Conservation (phyloP, 64 coral and sea anemone species). For the Porites australiensis region DNA sequence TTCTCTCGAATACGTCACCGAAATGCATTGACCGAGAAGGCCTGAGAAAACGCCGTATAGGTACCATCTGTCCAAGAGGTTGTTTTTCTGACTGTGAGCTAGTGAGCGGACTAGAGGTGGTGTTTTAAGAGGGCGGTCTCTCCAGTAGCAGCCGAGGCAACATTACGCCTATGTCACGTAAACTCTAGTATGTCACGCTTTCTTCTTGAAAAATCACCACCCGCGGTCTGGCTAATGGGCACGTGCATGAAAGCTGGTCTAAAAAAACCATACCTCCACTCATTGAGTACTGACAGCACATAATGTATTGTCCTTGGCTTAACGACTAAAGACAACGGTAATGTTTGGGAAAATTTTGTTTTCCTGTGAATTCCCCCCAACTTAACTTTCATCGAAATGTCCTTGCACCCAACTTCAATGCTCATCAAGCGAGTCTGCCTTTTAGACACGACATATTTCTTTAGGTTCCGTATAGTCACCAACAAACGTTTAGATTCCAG, state of each 20-base stretch:
- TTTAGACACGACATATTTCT: slow-evolving; percentile 27
- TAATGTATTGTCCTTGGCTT: slow-evolving; percentile 81
- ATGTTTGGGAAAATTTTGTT: slow-evolving; percentile 53
- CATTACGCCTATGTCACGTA: not conserved
- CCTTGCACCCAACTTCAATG: slow-evolving; percentile 75
- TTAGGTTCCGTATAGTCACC: slow-evolving; percentile 44
- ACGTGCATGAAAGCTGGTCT: slow-evolving; percentile 47
- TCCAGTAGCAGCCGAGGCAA: not conserved
- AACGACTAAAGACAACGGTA: slow-evolving; percentile 68
- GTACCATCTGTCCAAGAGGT: too few species aligned
- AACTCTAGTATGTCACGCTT: not conserved
- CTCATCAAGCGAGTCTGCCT: slow-evolving; percentile 59
- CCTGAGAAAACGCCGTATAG: too few species aligned
- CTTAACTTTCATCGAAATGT: slow-evolving; percentile 69
- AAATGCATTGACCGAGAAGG: too few species aligned
- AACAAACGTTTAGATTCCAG: slow-evolving; percentile 70
- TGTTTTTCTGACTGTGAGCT: too few species aligned
- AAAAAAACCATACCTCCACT: slow-evolving; percentile 85
- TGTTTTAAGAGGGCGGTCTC: not conserved
- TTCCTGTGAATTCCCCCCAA: slow-evolving; percentile 51
- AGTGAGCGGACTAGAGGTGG: too few species aligned
- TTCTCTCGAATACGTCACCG: too few species aligned
- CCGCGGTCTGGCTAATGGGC: not conserved
- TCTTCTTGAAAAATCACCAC: not conserved
- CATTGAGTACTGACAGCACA: slow-evolving; percentile 71